Percentiles rank a stretch among this genome's conserved stretches.
Evolutionary conservation across 2,888 invertebrate species (phyloP).

Genomic region (Drosophila testacea): DNA sequence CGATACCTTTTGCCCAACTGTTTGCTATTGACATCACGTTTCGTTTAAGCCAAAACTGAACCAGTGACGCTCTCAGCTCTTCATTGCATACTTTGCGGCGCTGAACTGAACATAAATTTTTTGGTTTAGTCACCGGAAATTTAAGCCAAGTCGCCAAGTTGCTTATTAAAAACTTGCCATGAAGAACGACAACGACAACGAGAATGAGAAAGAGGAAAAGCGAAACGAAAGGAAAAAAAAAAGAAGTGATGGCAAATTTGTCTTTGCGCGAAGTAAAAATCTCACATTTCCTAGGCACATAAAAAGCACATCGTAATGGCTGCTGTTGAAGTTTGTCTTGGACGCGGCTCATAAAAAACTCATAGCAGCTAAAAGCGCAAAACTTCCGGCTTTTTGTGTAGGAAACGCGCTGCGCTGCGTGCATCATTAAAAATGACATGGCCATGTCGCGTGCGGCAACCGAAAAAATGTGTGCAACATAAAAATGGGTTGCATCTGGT

Average conservation of each 20-base stretch:
- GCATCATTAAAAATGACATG: constrained; percentile 74
- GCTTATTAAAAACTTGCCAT: constrained; percentile 60
- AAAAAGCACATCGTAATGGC: constrained; percentile 59
- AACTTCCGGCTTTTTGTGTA: constrained; percentile 75
- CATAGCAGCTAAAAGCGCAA: constrained; percentile 75
- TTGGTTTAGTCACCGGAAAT: constrained; percentile 70
- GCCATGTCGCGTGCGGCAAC: constrained; percentile 39
- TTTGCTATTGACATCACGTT: constrained; percentile 77
- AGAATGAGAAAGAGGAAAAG: not conserved
- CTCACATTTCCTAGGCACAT: constrained; percentile 76
- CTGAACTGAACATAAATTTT: constrained; percentile 72
- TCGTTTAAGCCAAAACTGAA: constrained; percentile 57
- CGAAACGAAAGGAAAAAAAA: too few relatives aligned
- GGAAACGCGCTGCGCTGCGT: constrained; percentile 60
- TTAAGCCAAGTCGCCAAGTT: constrained; percentile 65
- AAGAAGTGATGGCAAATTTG: constrained; percentile 35
- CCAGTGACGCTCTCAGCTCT: constrained; percentile 32
- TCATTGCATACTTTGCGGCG: constrained; percentile 38
- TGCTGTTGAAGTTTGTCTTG: constrained; percentile 28
- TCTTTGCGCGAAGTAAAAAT: constrained; percentile 48
- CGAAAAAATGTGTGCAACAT: constrained; percentile 56
- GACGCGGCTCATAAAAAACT: constrained; percentile 65
- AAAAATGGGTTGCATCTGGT: constrained; percentile 63
- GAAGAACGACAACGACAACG: not conserved
- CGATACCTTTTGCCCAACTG: constrained; percentile 62